Conservation (phyloP, 2,113 vertebrate genomes). For the Phaethornis superciliosus region DNA sequence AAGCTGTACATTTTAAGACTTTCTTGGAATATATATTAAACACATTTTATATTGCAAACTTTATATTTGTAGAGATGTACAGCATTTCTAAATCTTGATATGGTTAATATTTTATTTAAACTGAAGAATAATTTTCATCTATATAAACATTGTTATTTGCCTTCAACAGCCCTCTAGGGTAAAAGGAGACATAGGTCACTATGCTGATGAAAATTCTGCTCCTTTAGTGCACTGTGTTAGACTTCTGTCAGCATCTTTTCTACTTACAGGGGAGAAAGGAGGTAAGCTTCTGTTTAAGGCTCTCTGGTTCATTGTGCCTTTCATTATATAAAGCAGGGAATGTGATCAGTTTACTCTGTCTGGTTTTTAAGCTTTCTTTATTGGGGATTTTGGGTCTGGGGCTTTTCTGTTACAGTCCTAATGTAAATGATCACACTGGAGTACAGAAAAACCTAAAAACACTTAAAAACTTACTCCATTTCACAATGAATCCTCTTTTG, state of each 20-base stretch:
- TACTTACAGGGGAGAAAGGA: slow-evolving; percentile 89
- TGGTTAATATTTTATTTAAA: not conserved
- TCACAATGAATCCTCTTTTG: not conserved
- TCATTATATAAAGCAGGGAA: not conserved
- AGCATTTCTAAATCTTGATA: not conserved
- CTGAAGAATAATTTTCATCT: not conserved
- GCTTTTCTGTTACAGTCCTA: not conserved
- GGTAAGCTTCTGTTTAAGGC: slow-evolving; percentile 71
- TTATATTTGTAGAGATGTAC: not conserved
- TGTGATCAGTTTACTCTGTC: not conserved
- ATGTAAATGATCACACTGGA: not conserved
- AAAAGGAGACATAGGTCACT: slow-evolving; percentile 92
- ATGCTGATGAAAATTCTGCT: slow-evolving; percentile 81
- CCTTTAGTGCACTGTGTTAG: slow-evolving; percentile 92
- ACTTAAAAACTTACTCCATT: not conserved
- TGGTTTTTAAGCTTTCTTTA: not conserved
- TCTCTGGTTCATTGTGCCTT: not conserved
- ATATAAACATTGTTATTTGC: not conserved
- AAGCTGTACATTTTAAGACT: not conserved
- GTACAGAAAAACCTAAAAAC: not conserved
- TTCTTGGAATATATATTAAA: not conserved
- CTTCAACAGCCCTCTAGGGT: slow-evolving; percentile 86
- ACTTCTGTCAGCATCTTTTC: slow-evolving; percentile 91
- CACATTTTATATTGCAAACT: not conserved
- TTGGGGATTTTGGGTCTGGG: accelerated